These are phyloP conservation scores for Drosophila albomicans DNA, from an alignment of 1,140 invertebrate genomes.

Conservation along the genomic window DNA sequence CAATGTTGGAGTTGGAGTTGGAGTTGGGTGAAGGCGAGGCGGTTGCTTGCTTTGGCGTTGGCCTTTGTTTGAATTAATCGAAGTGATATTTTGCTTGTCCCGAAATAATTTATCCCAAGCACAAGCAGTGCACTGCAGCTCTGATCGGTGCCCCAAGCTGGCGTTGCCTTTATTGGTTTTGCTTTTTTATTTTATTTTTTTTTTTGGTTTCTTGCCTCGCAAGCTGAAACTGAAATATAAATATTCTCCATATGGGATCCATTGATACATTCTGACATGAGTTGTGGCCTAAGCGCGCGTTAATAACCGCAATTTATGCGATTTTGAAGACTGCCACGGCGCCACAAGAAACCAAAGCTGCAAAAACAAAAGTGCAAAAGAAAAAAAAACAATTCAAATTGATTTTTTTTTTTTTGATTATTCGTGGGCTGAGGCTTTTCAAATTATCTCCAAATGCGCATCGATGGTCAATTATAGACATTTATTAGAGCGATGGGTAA, in stretches of 20 bases:
- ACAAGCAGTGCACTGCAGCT: conserved; percentile 20
- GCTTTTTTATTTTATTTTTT: conserved; percentile 11
- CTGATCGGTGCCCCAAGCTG: conserved; percentile 40
- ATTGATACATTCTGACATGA: conserved; percentile 82
- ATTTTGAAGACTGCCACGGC: conserved; percentile 68
- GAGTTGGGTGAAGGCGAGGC: conserved; percentile 5
- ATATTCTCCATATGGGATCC: conserved; percentile 76
- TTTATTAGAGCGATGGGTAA: not conserved
- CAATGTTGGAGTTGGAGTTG: not conserved
- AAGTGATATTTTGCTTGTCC: conserved; percentile 84
- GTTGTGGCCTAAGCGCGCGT: conserved; percentile 82
- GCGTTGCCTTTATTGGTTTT: conserved; percentile 65
- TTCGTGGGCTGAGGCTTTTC: conserved; percentile 2
- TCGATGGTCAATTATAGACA: not conserved
- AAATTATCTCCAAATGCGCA: not conserved
- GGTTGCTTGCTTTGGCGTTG: conserved; percentile 37
- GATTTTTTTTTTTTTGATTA: conserved; percentile 13
- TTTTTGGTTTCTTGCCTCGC: not conserved
- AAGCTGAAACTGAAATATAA: conserved; percentile 66
- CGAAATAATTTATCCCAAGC: conserved; percentile 77
- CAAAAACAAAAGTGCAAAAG: not conserved
- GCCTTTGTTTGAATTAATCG: conserved; percentile 82
- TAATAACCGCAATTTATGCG: conserved; percentile 82
- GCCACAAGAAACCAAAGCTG: conserved; percentile 13
- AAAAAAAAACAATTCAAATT: conserved; percentile 15